These are phyloP conservation scores for Distichodus sexfasciatus DNA, from an alignment of 2,797 vertebrate genomes.

Conservation along the genomic window DNA sequence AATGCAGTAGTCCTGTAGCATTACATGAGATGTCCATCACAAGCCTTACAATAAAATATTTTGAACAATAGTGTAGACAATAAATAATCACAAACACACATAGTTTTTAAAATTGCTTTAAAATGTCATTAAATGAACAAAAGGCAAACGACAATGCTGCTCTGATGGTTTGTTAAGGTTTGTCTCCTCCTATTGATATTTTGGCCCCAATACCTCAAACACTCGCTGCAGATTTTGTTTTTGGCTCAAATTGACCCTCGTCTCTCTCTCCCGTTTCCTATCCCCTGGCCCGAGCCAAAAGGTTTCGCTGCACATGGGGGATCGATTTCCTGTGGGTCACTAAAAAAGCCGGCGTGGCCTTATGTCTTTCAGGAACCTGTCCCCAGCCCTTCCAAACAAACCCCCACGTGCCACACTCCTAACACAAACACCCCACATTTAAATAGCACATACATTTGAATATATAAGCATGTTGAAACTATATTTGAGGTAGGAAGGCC, in stretches of 20 bases:
- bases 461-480: slow-evolving; percentile 23
- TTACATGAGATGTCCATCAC: too few species aligned
- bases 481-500: slow-evolving; percentile 5
- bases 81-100: too few species aligned
- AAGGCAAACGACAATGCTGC: background rate
- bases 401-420: slow-evolving; percentile 52
- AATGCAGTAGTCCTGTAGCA: too few species aligned
- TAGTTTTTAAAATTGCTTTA: too few species aligned
- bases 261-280: slow-evolving; percentile 73
- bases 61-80: too few species aligned
- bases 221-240: slow-evolving; percentile 68
- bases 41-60: too few species aligned
- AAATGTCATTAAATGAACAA: background rate
- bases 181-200: slow-evolving; percentile 49
- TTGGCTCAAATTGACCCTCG: slow-evolving; percentile 72
- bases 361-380: slow-evolving; percentile 68
- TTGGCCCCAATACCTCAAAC: slow-evolving; percentile 42
- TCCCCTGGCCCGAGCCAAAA: slow-evolving; percentile 76
- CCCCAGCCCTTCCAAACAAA: slow-evolving; percentile 73
- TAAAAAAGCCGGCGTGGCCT: slow-evolving; percentile 76
- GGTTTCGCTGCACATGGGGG: slow-evolving; percentile 80
- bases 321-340: slow-evolving; percentile 76
- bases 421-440: slow-evolving; percentile 53
- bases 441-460: slow-evolving; percentile 54
- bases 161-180: slow-evolving; percentile 32